Evolutionary conservation across 2,113 vertebrate species (phyloP), one percentile per base, ranked within the genome.

Genomic region (Bolborhynchus lineola): DNA sequence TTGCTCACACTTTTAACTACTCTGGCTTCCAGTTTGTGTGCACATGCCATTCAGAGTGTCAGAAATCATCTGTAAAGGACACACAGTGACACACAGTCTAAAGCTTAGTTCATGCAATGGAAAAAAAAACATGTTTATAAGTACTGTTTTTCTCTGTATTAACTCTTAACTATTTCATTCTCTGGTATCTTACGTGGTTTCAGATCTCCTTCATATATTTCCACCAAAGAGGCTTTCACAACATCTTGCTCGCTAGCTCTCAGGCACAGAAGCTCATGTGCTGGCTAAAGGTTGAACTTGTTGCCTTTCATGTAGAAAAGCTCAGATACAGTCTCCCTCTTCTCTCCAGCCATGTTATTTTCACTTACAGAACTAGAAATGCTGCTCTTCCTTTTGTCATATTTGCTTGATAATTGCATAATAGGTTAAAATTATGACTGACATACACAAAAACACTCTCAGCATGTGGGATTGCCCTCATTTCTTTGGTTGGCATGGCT

Each of bases 151-250:
- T 76, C 82, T 92, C 75, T 35, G 15, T 8, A 17, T 55, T 44
- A 44, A 41, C 50, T 86, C 28, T 62, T n/a, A 53, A 41, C 1
- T 0, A 10, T 41, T 65, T 60, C 5, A 3, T 90, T 72, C 57
- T 52, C 33, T 52, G 44, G 13, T 88, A 57, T 90, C 74, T 93
- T 10, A 74, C 68, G 93, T 93, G 90, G 85, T 95, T 94, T 88
- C 71, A 80, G 67, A 62, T 59, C 79, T 90, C 70, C 26, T 76
- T 85, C 79, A 35, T 46, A 68, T 57, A 3, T 90, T 96, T 92
- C 78, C 90, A 90, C 82, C 4, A 2, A 63, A 90, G 85, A 63
- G 82, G 44, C 75, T 93, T 60, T 75, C 77, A 37, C 55, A 86
- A 7, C 72, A 3, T 88, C 52, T 47, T 0, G 1, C 65, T 81